Percentiles rank a stretch among this genome's conserved stretches.
phyloP scores from a whole-genome alignment of 2,113 vertebrate genomes.

The Carettochelys insculpta region DNA sequence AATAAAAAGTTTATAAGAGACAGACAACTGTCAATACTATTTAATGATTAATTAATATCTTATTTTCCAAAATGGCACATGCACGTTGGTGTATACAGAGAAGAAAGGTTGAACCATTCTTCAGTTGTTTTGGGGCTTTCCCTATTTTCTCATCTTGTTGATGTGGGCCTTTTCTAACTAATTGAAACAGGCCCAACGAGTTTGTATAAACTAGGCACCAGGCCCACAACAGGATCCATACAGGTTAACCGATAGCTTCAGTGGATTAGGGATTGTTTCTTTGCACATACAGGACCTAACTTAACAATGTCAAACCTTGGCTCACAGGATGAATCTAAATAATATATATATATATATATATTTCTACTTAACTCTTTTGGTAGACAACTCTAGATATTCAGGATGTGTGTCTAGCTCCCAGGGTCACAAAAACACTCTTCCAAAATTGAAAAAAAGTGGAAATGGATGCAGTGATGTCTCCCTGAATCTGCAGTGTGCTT shows the following conservation, averaged over 20 bases:
- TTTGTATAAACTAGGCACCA: not conserved
- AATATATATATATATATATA: too few relatives aligned
- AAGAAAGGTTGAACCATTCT: not conserved
- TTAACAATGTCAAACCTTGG: not conserved
- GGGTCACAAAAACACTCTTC: not conserved
- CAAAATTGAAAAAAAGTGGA: not conserved
- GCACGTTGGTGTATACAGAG: not conserved
- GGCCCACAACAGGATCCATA: not conserved
- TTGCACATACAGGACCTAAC: accelerated
- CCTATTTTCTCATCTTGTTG: not conserved
- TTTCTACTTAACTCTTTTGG: not conserved
- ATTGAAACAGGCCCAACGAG: not conserved
- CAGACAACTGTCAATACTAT: not conserved
- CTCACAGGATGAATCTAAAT: not conserved
- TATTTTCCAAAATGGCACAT: not conserved
- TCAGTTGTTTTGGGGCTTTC: not conserved
- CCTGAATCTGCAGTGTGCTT: not conserved
- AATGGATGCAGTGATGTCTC: not conserved
- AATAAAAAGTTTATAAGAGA: too few relatives aligned
- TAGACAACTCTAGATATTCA: not conserved
- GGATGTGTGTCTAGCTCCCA: not conserved
- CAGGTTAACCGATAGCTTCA: not conserved
- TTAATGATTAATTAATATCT: not conserved
- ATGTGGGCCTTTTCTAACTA: not conserved
- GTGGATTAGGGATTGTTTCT: not conserved